Evolutionary conservation across 2,113 vertebrate species (phyloP).

Genomic region (Labrus mixtus): DNA sequence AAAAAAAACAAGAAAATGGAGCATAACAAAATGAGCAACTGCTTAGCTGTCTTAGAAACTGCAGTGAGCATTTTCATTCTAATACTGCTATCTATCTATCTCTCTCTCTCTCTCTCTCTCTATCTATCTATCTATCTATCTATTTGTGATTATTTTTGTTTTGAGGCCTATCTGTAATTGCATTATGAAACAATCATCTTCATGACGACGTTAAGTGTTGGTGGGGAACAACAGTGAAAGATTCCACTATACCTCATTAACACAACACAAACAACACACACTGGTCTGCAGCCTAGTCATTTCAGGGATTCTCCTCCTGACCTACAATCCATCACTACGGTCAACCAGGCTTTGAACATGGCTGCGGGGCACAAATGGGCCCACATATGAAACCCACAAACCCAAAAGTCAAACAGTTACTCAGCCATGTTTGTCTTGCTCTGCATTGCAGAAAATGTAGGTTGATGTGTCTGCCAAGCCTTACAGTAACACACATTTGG

Average conservation of each 20-base stretch:
- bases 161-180: too few relatives aligned
- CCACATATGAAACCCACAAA: constrained; percentile 21
- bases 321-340: constrained; percentile 11
- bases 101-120: constrained; percentile 10
- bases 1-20: constrained; percentile 27
- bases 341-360: constrained; percentile 15
- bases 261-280: not conserved
- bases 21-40: too few relatives aligned
- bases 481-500: constrained; percentile 52
- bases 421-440: constrained; percentile 47
- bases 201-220: not conserved
- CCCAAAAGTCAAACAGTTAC: constrained; percentile 25
- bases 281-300: constrained; percentile 1
- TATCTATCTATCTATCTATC: constrained; percentile 14
- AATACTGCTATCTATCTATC: not conserved
- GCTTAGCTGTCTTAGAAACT: too few relatives aligned
- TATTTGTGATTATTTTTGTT: not conserved
- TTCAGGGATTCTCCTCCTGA: constrained; percentile 41
- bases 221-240: not conserved
- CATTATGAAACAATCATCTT: not conserved
- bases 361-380: not conserved
- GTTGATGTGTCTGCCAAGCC: constrained; percentile 52
- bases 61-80: too few relatives aligned
- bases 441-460: constrained; percentile 73
- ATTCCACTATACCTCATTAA: not conserved